A percentile compares a stretch with the other conserved stretches of the same genome.
These are phyloP conservation scores for Lethrus apterus DNA, from an alignment of 1,140 invertebrate species.

Conservation along the genomic window DNA sequence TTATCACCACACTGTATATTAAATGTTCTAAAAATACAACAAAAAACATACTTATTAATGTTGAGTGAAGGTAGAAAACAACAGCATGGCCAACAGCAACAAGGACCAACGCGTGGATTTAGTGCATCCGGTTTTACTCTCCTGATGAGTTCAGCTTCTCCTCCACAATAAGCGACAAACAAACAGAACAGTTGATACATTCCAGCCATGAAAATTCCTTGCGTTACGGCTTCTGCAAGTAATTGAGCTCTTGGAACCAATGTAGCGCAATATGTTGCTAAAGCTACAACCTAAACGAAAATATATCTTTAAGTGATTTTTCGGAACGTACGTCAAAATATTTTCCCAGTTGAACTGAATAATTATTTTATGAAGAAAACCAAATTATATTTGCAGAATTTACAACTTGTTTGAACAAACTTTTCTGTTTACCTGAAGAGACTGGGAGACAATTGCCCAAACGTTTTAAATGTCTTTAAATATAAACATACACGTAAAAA, in stretches of 20 bases:
- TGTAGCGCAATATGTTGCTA: constrained; percentile 48
- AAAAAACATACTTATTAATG: constrained; percentile 46
- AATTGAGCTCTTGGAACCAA: constrained; percentile 52
- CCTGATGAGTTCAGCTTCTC: constrained; percentile 48
- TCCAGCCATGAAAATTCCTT: constrained; percentile 52
- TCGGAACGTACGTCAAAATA: too few relatives aligned
- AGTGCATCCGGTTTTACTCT: constrained; percentile 44
- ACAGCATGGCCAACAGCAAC: constrained; percentile 58
- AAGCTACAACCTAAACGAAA: constrained; percentile 50
- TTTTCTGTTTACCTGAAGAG: too few relatives aligned
- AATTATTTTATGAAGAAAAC: too few relatives aligned
- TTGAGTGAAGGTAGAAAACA: constrained; percentile 45
- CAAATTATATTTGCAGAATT: too few relatives aligned
- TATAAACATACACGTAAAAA: too few relatives aligned
- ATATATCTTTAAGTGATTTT: too few relatives aligned
- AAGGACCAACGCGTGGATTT: constrained; percentile 49
- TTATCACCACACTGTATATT: too few relatives aligned
- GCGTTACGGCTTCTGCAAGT: constrained; percentile 54
- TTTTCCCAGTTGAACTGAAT: too few relatives aligned
- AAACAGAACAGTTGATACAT: constrained; percentile 56
- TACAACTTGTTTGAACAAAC: too few relatives aligned
- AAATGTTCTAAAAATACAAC: too few relatives aligned
- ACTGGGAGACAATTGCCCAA: too few relatives aligned
- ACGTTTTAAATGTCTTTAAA: too few relatives aligned
- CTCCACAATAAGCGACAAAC: constrained; percentile 53